These are phyloP conservation scores for Chrysolina americana DNA, from an alignment of 2,888 invertebrate species.

Conservation along the genomic window DNA sequence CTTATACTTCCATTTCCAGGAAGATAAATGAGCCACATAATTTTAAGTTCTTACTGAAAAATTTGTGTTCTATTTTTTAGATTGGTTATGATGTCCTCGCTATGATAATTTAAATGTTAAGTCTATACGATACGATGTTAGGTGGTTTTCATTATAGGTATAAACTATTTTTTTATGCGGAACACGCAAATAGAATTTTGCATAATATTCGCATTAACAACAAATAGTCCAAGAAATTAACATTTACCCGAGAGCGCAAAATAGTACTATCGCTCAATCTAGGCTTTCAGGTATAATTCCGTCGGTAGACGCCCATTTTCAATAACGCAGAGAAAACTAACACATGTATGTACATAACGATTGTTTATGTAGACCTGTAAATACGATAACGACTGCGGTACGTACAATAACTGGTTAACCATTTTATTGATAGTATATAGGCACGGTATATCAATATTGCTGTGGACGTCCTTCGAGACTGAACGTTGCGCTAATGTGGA, in stretches of 20 bases:
- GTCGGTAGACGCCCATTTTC: not conserved
- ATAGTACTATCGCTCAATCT: not conserved
- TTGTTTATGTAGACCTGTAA: not conserved
- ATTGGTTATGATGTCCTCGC: too few species aligned
- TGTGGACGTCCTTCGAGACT: constrained; percentile 33
- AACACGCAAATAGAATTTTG: not conserved
- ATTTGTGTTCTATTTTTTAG: too few species aligned
- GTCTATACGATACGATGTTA: too few species aligned
- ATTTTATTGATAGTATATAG: constrained; percentile 36
- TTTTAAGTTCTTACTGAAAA: too few species aligned
- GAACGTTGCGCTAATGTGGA: constrained; percentile 21
- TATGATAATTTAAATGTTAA: too few species aligned
- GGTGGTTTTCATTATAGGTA: not conserved
- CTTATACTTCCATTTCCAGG: too few species aligned
- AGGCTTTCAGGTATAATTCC: not conserved
- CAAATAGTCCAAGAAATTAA: not conserved
- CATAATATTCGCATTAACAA: not conserved
- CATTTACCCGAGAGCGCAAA: not conserved
- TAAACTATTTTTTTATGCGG: not conserved
- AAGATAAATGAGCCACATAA: too few species aligned
- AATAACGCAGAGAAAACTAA: not conserved
- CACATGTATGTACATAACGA: constrained; percentile 4
- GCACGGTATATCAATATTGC: constrained; percentile 39
- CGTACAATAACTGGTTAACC: constrained; percentile 23
- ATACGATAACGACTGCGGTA: not conserved